These are phyloP conservation scores for Siphlonurus alternatus DNA, from an alignment of 2,888 invertebrate species.

Conservation along the genomic window DNA sequence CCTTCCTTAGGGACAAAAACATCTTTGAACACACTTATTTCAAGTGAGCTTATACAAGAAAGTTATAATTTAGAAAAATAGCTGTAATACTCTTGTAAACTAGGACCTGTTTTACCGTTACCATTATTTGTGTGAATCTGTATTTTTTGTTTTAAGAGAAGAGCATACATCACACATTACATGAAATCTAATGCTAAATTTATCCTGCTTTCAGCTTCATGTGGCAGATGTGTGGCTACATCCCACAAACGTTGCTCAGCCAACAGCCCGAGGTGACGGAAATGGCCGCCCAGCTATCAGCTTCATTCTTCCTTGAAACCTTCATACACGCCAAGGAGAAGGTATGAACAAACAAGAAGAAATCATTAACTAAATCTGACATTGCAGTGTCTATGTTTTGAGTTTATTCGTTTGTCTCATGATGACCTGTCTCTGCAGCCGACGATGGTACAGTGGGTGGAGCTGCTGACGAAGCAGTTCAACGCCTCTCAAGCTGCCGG, in stretches of 20 bases:
- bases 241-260: conserved; percentile 73
- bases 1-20: conserved; percentile 86
- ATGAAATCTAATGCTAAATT: not conserved
- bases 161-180: too few species aligned
- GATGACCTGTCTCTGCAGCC: conserved; percentile 42
- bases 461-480: conserved; percentile 84
- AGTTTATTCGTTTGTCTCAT: not conserved
- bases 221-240: conserved; percentile 90
- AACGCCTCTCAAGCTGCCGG: conserved; percentile 79
- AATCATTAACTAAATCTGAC: conserved; percentile 4
- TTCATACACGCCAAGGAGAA: conserved; percentile 96
- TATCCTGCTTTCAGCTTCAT: conserved; percentile 51
- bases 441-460: conserved; percentile 94
- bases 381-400: conserved; percentile 5
- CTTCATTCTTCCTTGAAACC: conserved; percentile 90
- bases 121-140: too few species aligned
- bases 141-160: too few species aligned
- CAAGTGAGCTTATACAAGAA: conserved; percentile 42
- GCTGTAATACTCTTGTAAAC: not conserved
- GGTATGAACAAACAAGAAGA: conserved; percentile 28
- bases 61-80: not conserved
- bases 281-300: conserved; percentile 71
- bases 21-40: conserved; percentile 94
- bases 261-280: conserved; percentile 65
- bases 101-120: too few species aligned